Evolutionary conservation across 2,113 vertebrate species (phyloP).

Genomic region (Ceyx melanurus): DNA sequence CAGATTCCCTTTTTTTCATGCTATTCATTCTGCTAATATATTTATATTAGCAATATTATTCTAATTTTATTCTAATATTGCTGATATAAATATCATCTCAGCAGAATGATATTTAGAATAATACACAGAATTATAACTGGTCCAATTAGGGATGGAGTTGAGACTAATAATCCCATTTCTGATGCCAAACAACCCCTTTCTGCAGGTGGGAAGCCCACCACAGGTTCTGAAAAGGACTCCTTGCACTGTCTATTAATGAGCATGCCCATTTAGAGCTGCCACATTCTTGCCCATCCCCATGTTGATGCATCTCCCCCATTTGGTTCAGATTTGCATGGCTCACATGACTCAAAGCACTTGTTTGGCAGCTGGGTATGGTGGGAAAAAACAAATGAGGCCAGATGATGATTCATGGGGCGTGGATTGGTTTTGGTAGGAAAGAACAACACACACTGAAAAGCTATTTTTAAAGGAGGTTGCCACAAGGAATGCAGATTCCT

Average conservation of each 20-base stretch:
- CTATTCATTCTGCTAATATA: not conserved
- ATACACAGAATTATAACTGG: not conserved
- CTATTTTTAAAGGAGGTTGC: not conserved
- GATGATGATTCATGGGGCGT: slow-evolving; percentile 20
- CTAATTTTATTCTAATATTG: too few species aligned
- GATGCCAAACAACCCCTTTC: not conserved
- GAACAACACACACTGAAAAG: not conserved
- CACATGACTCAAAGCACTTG: not conserved
- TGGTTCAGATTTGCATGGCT: not conserved
- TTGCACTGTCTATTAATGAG: not conserved
- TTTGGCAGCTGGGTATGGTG: not conserved
- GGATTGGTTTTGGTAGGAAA: slow-evolving; percentile 25
- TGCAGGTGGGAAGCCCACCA: not conserved
- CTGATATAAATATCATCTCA: not conserved
- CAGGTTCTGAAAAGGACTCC: not conserved
- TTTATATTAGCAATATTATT: too few species aligned
- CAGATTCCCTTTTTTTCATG: not conserved
- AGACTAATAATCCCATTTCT: not conserved
- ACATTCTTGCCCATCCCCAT: not conserved
- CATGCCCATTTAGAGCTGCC: not conserved
- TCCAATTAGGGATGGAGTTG: not conserved
- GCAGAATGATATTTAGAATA: too few species aligned
- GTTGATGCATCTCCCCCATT: not conserved
- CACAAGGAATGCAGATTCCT: not conserved
- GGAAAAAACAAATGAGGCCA: not conserved